These are phyloP conservation scores for Coenobita brevimanus DNA, from an alignment of 1,140 invertebrate genomes.

Conservation along the genomic window DNA sequence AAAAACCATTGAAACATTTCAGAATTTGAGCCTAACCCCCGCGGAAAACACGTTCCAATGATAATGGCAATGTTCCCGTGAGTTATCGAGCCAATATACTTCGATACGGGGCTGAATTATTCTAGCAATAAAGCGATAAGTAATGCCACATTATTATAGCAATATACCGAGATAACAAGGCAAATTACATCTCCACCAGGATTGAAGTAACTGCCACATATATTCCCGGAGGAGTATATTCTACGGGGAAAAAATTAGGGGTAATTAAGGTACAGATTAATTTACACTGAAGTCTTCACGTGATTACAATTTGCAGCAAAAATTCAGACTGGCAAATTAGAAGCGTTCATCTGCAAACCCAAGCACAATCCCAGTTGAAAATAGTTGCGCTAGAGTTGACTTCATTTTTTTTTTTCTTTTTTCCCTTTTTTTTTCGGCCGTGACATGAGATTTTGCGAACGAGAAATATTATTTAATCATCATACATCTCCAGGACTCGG, in stretches of 20 bases:
- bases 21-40: conserved; percentile 16
- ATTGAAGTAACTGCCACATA: conserved; percentile 39
- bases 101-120: conserved; percentile 35
- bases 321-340: conserved; percentile 12
- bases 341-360: conserved; percentile 1
- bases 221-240: conserved; percentile 16
- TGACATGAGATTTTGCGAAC: no score
- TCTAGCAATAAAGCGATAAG: conserved; percentile 39
- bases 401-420: background rate
- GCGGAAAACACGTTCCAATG: conserved; percentile 23
- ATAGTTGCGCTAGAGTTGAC: background rate
- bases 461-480: no score
- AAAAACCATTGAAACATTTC: conserved; percentile 18
- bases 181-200: conserved; percentile 41
- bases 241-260: conserved; percentile 1
- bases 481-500: no score
- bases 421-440: no score
- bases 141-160: conserved; percentile 46
- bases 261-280: conserved; percentile 30
- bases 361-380: background rate
- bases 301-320: conserved; percentile 30
- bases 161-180: conserved; percentile 38
- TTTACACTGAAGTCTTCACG: conserved; percentile 36
- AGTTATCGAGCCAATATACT: conserved; percentile 37
- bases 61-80: conserved; percentile 28